Evolutionary conservation across 2,888 invertebrate genomes (phyloP).

Genomic region (Julus scanicus): DNA sequence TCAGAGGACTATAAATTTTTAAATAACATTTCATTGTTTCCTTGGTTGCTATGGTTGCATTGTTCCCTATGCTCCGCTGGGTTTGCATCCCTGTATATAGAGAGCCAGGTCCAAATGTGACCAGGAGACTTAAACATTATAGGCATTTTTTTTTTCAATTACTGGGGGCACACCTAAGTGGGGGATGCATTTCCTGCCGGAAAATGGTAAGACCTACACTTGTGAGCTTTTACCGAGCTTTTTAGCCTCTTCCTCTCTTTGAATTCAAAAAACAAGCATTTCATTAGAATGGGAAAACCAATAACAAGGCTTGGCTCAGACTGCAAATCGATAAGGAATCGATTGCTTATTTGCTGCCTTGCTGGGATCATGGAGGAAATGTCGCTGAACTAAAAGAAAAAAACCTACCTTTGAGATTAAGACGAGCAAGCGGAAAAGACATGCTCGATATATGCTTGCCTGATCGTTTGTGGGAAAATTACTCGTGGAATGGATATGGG

Average conservation of each 20-base stretch:
- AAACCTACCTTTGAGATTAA: background rate
- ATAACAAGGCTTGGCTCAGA: background rate
- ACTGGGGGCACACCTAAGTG: background rate
- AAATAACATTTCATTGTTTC: slow-evolving; percentile 43
- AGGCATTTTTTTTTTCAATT: slow-evolving; percentile 36
- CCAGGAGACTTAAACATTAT: background rate
- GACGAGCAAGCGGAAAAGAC: background rate
- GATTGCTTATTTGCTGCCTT: slow-evolving; percentile 27
- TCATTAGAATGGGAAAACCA: slow-evolving; percentile 39
- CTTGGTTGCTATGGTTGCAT: slow-evolving; percentile 16
- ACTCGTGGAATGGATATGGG: too few species aligned
- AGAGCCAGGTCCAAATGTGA: background rate
- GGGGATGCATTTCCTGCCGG: background rate
- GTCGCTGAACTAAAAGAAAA: slow-evolving; percentile 3
- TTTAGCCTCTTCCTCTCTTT: background rate
- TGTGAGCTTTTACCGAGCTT: slow-evolving; percentile 30
- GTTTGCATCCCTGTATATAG: background rate
- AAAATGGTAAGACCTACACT: background rate
- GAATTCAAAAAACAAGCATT: slow-evolving; percentile 43
- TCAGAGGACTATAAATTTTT: slow-evolving; percentile 47
- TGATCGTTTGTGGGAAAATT: background rate
- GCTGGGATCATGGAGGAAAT: background rate
- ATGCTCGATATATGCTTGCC: background rate
- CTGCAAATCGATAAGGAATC: slow-evolving; percentile 12
- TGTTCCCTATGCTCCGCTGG: slow-evolving; percentile 29